Percentiles rank a stretch among this genome's conserved stretches.
phyloP scores from a whole-genome alignment of 2,797 vertebrate genomes.

The Diplodus sargus region DNA sequence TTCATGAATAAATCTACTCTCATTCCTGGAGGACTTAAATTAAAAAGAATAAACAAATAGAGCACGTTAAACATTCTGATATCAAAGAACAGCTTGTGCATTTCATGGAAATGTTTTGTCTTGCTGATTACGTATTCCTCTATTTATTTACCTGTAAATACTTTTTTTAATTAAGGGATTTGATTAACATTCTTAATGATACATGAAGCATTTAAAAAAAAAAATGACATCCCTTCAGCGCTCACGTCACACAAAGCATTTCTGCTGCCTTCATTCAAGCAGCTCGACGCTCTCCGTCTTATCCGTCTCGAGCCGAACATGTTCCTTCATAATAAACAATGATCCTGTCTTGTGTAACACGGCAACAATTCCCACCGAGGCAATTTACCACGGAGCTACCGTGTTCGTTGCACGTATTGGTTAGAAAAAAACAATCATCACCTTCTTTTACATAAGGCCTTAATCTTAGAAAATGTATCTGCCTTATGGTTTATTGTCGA shows the following conservation, averaged over 20 bases:
- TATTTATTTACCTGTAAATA: background rate
- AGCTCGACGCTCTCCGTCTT: background rate
- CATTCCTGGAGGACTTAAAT: background rate
- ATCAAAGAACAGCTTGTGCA: no score
- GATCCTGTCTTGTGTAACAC: slow-evolving; percentile 42
- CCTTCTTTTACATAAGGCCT: slow-evolving; percentile 33
- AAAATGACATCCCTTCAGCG: background rate
- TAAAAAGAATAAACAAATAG: no score
- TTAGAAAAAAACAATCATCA: slow-evolving; percentile 21
- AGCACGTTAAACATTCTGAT: no score
- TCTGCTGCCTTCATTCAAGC: background rate
- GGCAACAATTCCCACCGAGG: slow-evolving; percentile 6
- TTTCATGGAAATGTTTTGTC: no score
- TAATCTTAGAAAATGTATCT: slow-evolving; percentile 36
- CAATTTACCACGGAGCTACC: slow-evolving; percentile 39
- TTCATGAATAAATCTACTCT: background rate
- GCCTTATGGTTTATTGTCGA: slow-evolving; percentile 9
- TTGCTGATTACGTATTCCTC: background rate
- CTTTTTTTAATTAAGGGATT: background rate
- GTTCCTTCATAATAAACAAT: slow-evolving; percentile 39
- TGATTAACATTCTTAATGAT: background rate
- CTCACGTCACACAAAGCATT: background rate
- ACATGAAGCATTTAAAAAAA: no score
- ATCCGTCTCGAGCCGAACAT: background rate
- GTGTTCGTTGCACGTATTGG: background rate